phyloP scores from a whole-genome alignment of 2,797 vertebrate species.

The Syncerus caffer region DNA sequence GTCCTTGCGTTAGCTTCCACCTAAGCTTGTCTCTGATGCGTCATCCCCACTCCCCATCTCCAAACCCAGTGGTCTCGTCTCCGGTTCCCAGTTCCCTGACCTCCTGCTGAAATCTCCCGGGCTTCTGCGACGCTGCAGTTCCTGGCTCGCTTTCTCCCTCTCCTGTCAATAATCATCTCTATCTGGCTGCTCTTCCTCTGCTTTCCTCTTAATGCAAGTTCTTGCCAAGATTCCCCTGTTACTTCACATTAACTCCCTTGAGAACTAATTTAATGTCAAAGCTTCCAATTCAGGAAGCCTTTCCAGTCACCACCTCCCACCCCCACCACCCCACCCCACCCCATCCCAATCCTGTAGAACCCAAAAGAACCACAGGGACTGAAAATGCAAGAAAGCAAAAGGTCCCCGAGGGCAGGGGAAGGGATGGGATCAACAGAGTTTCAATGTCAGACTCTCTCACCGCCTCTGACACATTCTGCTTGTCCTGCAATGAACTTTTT shows the following conservation, averaged over 20 bases:
- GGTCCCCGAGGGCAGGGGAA: background rate
- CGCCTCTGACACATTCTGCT: background rate
- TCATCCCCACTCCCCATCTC: background rate
- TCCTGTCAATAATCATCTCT: constrained; percentile 45
- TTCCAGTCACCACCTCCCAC: constrained; percentile 52
- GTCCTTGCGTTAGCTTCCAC: background rate
- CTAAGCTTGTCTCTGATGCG: background rate
- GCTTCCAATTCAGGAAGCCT: constrained; percentile 59
- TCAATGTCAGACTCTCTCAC: background rate
- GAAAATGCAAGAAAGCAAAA: constrained; percentile 13
- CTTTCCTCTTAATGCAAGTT: constrained; percentile 32
- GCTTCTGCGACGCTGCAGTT: background rate
- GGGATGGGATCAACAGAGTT: background rate
- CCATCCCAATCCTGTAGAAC: background rate
- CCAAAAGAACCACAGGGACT: constrained; percentile 35
- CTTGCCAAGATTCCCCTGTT: constrained; percentile 55
- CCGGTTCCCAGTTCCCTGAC: background rate
- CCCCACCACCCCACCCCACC: background rate
- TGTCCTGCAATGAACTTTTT: background rate
- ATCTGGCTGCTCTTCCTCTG: constrained; percentile 48
- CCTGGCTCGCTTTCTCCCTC: background rate
- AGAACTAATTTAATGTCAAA: constrained; percentile 59
- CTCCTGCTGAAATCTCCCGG: background rate
- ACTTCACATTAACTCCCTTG: constrained; percentile 60
- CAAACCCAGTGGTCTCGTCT: background rate